Percentiles rank a stretch among this genome's conserved stretches.
Evolutionary conservation across 2,113 vertebrate species (phyloP).

Genomic region (Mionectes macconnelli): DNA sequence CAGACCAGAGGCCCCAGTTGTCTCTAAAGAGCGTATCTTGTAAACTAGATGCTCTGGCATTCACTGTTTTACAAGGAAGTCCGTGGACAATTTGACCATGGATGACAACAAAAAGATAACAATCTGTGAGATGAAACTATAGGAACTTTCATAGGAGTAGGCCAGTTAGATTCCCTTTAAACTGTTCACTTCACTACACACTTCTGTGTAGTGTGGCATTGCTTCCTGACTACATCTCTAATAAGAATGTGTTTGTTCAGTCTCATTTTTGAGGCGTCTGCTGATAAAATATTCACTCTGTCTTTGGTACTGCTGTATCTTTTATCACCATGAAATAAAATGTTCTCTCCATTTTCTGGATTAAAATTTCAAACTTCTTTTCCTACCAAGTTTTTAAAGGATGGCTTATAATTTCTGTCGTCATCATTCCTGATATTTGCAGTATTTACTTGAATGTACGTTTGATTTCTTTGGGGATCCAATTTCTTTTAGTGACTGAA

Average conservation of each 20-base stretch:
- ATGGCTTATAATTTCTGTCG: background rate
- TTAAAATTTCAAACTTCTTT: background rate
- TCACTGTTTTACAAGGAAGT: background rate
- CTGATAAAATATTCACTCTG: background rate
- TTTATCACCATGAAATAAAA: background rate
- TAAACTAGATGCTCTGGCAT: background rate
- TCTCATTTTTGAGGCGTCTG: background rate
- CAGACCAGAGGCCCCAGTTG: background rate
- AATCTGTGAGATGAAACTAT: background rate
- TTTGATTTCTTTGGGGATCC: background rate
- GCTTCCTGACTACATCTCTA: background rate
- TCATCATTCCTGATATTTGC: background rate
- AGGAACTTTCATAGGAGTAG: background rate
- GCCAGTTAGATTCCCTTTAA: background rate
- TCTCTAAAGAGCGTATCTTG: background rate
- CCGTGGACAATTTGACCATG: background rate
- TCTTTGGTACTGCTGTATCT: background rate
- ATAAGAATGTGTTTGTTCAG: background rate
- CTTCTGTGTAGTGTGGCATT: background rate
- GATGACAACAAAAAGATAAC: background rate
- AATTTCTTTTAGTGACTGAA: background rate
- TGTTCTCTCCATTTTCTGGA: background rate
- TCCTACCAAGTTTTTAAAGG: background rate
- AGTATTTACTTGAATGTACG: background rate
- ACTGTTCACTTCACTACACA: background rate